A percentile compares a stretch with the other conserved stretches of the same genome.
Conservation (phyloP, 2,888 invertebrate species). For the Agonopterix heracliana region DNA sequence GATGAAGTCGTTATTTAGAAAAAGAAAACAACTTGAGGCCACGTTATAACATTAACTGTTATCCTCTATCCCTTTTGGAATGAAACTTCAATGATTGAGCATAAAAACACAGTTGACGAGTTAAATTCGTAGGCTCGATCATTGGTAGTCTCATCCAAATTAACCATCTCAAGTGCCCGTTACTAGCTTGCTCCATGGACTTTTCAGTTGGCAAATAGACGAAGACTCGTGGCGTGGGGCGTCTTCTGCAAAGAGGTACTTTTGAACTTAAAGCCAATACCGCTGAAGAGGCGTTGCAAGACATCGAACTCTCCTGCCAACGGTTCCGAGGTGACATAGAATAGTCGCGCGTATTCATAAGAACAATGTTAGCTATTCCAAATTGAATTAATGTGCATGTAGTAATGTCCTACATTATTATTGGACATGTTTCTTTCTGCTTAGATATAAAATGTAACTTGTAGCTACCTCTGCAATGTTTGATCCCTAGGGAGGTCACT, state of each 20-base stretch:
- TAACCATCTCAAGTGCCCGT: constrained; percentile 35
- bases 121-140: constrained; percentile 17
- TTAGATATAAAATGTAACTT: constrained; percentile 44
- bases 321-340: constrained; percentile 69
- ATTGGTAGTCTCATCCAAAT: constrained; percentile 30
- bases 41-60: constrained; percentile 33
- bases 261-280: constrained; percentile 51
- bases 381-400: constrained; percentile 50
- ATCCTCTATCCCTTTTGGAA: constrained; percentile 40
- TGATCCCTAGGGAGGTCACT: constrained; percentile 54
- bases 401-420: constrained; percentile 35
- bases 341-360: constrained; percentile 49
- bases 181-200: constrained; percentile 70
- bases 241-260: constrained; percentile 58
- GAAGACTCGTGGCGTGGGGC: constrained; percentile 30
- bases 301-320: constrained; percentile 18
- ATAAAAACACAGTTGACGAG: not conserved
- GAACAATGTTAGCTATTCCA: constrained; percentile 34
- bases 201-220: constrained; percentile 68
- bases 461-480: constrained; percentile 53
- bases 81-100: constrained; percentile 37
- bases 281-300: constrained; percentile 4
- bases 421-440: constrained; percentile 44
- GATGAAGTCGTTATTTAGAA: constrained; percentile 6
- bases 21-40: constrained; percentile 34